A percentile compares a stretch with the other conserved stretches of the same genome.
These are phyloP conservation scores for Dolomedes plantarius DNA, from an alignment of 2,888 invertebrate species.

Conservation along the genomic window DNA sequence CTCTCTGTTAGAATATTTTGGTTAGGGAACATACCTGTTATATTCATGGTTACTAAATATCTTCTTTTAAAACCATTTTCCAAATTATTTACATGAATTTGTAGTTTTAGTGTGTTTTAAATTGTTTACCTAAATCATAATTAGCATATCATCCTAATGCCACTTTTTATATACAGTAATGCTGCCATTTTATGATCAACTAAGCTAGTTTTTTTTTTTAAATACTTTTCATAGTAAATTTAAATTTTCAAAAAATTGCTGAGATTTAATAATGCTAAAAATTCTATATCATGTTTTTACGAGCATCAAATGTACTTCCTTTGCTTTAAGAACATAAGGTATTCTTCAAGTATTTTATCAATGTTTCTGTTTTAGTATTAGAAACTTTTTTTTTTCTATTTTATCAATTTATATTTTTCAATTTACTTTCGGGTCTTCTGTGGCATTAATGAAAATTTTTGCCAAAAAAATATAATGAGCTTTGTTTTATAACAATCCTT, in stretches of 20 bases:
- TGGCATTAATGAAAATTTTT: too few relatives aligned
- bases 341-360: not conserved
- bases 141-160: not conserved
- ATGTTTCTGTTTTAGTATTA: not conserved
- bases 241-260: not conserved
- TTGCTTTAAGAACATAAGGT: not conserved
- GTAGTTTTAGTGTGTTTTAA: too few relatives aligned
- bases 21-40: too few relatives aligned
- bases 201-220: not conserved
- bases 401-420: too few relatives aligned
- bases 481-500: not conserved
- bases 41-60: too few relatives aligned
- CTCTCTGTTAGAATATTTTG: too few relatives aligned
- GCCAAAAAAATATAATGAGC: too few relatives aligned
- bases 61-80: too few relatives aligned
- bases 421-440: too few relatives aligned
- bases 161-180: not conserved
- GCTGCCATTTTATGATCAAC: not conserved
- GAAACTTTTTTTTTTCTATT: not conserved
- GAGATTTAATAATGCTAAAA: not conserved
- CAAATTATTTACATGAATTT: too few relatives aligned
- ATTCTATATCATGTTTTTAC: not conserved
- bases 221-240: constrained; percentile 1
- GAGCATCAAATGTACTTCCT: not conserved
- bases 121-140: not conserved